Percentiles rank a stretch among this genome's conserved stretches.
These are phyloP conservation scores for Melanotaenia parkinsoni DNA, from an alignment of 2,797 vertebrate species.

Conservation along the genomic window DNA sequence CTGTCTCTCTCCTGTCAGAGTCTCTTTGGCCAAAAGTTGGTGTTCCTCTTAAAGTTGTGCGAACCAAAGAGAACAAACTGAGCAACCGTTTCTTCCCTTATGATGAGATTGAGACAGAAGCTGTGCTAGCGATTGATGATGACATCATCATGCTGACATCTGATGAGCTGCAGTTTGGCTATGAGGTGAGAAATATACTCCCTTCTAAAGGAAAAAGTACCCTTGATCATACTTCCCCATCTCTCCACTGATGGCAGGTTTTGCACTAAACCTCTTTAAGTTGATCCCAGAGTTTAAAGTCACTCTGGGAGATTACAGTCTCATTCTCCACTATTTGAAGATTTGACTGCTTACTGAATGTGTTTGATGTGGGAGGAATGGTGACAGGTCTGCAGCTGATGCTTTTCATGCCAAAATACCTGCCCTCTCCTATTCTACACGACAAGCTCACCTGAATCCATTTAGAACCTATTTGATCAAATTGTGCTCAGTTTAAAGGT, in stretches of 20 bases:
- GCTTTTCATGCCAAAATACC: slow-evolving; percentile 74
- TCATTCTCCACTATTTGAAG: slow-evolving; percentile 42
- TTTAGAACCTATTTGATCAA: slow-evolving; percentile 82
- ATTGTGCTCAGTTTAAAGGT: slow-evolving; percentile 82
- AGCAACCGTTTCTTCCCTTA: slow-evolving; percentile 99
- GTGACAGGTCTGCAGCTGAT: slow-evolving; percentile 73
- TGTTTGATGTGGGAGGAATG: slow-evolving; percentile 78
- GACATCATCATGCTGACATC: slow-evolving; percentile 99
- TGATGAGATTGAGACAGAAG: slow-evolving; percentile 97
- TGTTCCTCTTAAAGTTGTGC: slow-evolving; percentile 94
- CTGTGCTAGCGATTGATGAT: slow-evolving; percentile 96
- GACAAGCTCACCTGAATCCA: slow-evolving; percentile 80
- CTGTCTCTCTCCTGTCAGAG: slow-evolving; percentile 76
- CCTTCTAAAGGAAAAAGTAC: background rate
- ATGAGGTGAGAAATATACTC: slow-evolving; percentile 86
- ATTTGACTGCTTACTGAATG: slow-evolving; percentile 53
- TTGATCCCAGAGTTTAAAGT: slow-evolving; percentile 70
- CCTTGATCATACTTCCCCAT: slow-evolving; percentile 18
- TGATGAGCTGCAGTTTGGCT: slow-evolving; percentile 97
- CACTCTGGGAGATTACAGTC: slow-evolving; percentile 62
- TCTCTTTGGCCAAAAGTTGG: slow-evolving; percentile 96
- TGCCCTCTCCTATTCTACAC: slow-evolving; percentile 41
- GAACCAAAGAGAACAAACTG: slow-evolving; percentile 96
- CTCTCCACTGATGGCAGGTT: slow-evolving; percentile 32
- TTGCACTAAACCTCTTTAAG: slow-evolving; percentile 51